Evolutionary conservation across 2,113 vertebrate genomes (phyloP), one percentile per base, ranked within the genome.

Genomic region (Anhinga rufa): DNA sequence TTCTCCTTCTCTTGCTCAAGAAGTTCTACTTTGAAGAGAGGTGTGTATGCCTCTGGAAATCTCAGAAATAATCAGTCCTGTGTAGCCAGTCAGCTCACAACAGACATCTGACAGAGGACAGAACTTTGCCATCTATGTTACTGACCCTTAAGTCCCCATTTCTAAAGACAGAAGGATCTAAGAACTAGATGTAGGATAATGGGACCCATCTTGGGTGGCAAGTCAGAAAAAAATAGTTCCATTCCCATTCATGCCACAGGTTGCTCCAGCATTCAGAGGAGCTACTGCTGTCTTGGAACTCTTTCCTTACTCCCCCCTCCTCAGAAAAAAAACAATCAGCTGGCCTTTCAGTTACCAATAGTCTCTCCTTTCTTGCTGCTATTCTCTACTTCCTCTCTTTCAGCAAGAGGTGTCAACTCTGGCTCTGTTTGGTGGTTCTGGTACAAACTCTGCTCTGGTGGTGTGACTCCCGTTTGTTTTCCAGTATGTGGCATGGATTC

Each of bases 311-410:
- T 18, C 4, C 8, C 3, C 4, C 4, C 9, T 40, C 11, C 36
- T 36, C 12, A 58, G 46, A 82, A n/a, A 40, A 14, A 6, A 51
- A 51, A 34, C 22, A 57, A 26, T 40, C 29, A 77, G 5, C 21
- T 78, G 26, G 6, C n/a, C 66, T 86, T 80, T 61, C 72, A 85
- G 32, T 96, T 95, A 96, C 95, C 94, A 95, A 9, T 51, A 88
- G 28, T 44, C 22, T 82, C 82, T 90, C 55, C 91, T 68, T 85
- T 58, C 64, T 79, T 72, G 76, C 60, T 80, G 61, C 49, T 62
- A 10, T 58, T 71, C 79, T 77, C 90, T 29, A 18, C 2, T 9
- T 80, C 75, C 15, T 90, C 58, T 82, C 60, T 38, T 83, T 93
- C 88, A 77, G 55, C 1, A 2, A 60, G 48, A 0, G 3, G 20